phyloP scores from a whole-genome alignment of 92 coral and sea anemone species.

The Phenganax stokvisi region DNA sequence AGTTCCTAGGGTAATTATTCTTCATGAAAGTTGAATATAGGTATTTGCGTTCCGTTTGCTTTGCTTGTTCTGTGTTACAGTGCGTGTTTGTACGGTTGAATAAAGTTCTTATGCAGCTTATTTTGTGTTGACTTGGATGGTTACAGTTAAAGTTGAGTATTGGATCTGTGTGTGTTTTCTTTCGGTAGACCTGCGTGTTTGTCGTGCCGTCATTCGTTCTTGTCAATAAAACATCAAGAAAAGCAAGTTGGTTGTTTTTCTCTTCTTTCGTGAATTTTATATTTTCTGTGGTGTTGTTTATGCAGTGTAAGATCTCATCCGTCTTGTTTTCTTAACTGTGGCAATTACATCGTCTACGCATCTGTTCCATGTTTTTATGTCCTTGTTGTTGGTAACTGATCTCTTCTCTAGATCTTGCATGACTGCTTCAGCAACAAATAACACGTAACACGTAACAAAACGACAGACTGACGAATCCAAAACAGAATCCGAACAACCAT shows the following conservation, averaged over 20 bases:
- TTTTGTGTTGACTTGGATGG: conserved; percentile 6
- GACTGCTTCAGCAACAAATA: too few relatives aligned
- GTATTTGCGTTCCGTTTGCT: too few relatives aligned
- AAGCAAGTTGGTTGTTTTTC: conserved; percentile 7
- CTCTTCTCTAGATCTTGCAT: too few relatives aligned
- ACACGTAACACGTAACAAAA: too few relatives aligned
- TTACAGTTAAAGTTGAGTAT: conserved; percentile 12
- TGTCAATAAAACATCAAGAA: neutral
- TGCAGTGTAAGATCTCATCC: neutral
- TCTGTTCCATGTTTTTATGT: neutral
- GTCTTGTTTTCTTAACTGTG: neutral
- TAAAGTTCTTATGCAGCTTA: neutral
- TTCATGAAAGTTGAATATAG: neutral
- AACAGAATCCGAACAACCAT: too few relatives aligned
- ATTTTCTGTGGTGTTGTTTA: conserved; percentile 14
- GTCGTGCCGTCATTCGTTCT: conserved; percentile 3
- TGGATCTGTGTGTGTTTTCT: conserved; percentile 14
- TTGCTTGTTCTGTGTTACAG: neutral
- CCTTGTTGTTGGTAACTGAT: too few relatives aligned
- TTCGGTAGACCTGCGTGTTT: neutral
- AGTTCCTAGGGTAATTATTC: neutral
- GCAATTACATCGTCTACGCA: neutral
- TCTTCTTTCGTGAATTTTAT: too few relatives aligned
- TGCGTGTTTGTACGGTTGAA: conserved; percentile 14
- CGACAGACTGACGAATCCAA: too few relatives aligned